A percentile compares a stretch with the other conserved stretches of the same genome.
Evolutionary conservation across 2,888 invertebrate species (phyloP).

Genomic region (Dynastes hyllus): DNA sequence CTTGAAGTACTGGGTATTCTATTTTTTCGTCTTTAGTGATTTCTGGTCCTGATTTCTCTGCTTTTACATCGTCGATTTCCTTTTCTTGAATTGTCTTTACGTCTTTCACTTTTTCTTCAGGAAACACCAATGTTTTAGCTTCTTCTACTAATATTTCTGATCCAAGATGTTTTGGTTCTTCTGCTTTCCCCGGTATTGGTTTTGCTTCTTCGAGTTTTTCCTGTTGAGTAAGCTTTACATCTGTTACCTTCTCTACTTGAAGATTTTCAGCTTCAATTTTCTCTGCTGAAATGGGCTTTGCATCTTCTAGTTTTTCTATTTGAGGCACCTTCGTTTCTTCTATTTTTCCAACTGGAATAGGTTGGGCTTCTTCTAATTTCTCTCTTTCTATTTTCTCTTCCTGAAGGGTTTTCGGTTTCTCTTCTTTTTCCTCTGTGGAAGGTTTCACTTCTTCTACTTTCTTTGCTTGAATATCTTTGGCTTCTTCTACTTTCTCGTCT

Average conservation of each 20-base stretch:
- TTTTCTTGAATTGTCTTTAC: too few relatives aligned
- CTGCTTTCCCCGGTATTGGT: too few relatives aligned
- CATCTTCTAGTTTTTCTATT: too few relatives aligned
- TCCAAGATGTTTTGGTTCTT: conserved; percentile 17
- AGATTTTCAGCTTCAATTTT: background rate
- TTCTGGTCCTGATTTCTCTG: background rate
- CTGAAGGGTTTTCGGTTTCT: background rate
- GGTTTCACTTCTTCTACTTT: background rate
- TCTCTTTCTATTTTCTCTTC: background rate
- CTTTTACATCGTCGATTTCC: background rate
- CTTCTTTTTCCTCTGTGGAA: background rate
- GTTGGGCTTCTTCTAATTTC: too few relatives aligned
- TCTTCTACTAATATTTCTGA: too few relatives aligned
- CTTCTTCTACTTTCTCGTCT: too few relatives aligned
- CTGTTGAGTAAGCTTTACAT: conserved; percentile 24
- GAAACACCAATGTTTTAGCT: too few relatives aligned
- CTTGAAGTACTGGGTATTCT: background rate
- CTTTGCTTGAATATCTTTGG: background rate
- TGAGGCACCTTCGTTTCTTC: too few relatives aligned
- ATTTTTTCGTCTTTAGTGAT: conserved; percentile 23
- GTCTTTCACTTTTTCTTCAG: too few relatives aligned
- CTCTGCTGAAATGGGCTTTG: background rate
- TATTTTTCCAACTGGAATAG: too few relatives aligned
- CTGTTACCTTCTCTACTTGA: too few relatives aligned
- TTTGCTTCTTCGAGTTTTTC: background rate